phyloP scores from a whole-genome alignment of 2,888 invertebrate genomes.

The Pterostichus niger region DNA sequence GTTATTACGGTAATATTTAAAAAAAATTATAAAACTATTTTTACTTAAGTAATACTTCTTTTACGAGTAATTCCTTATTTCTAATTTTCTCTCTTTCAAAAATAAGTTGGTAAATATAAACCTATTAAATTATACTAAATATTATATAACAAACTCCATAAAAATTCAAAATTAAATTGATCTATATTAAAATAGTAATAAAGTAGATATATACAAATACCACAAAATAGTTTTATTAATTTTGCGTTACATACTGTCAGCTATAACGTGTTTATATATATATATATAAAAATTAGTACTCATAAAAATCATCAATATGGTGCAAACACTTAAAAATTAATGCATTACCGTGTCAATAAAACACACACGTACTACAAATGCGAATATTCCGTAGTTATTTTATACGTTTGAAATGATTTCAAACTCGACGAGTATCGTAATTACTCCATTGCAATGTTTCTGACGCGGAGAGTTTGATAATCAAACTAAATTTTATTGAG shows the following conservation, averaged over 20 bases:
- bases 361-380: background rate
- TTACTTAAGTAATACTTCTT: too few relatives aligned
- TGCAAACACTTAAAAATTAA: slow-evolving; percentile 37
- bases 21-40: too few relatives aligned
- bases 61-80: too few relatives aligned
- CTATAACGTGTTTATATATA: background rate
- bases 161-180: too few relatives aligned
- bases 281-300: background rate
- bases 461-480: slow-evolving; percentile 4
- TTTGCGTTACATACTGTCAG: slow-evolving; percentile 8
- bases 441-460: background rate
- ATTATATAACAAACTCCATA: too few relatives aligned
- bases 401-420: background rate
- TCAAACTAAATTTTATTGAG: slow-evolving; percentile 27
- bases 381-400: background rate
- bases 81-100: too few relatives aligned
- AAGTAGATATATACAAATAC: background rate
- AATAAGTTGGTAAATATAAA: too few relatives aligned
- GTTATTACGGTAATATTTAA: too few relatives aligned
- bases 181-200: background rate
- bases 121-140: too few relatives aligned
- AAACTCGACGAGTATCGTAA: background rate
- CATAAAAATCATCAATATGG: slow-evolving; percentile 6
- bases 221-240: slow-evolving; percentile 6
- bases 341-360: background rate